A percentile compares a stretch with the other conserved stretches of the same genome.
phyloP scores from a whole-genome alignment of 2,113 vertebrate genomes.

The Phaethornis superciliosus region DNA sequence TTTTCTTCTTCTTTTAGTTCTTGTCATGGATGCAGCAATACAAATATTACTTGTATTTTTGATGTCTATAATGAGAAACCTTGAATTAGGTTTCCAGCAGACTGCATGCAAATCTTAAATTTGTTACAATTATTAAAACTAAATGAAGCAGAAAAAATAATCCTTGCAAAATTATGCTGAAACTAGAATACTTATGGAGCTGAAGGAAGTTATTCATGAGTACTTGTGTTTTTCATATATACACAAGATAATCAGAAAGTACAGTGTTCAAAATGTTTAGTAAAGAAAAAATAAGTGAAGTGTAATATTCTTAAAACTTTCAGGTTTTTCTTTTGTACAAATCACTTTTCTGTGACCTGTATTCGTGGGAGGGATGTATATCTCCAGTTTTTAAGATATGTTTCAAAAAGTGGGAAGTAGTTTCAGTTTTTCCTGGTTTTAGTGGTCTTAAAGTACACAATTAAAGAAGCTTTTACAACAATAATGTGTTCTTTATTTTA shows the following conservation, averaged over 20 bases:
- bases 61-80: not conserved
- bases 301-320: not conserved
- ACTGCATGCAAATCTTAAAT: not conserved
- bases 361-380: not conserved
- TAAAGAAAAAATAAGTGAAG: not conserved
- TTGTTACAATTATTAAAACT: not conserved
- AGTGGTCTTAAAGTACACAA: not conserved
- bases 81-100: not conserved
- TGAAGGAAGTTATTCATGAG: not conserved
- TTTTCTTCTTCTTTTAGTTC: not conserved
- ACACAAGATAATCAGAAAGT: not conserved
- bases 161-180: too few species aligned
- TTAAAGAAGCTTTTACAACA: not conserved
- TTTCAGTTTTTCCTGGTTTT: not conserved
- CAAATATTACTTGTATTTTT: not conserved
- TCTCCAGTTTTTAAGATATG: not conserved
- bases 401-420: not conserved
- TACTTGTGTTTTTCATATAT: not conserved
- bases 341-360: not conserved
- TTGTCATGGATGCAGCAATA: not conserved
- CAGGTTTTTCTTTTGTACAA: not conserved
- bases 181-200: too few species aligned
- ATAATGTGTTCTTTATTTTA: not conserved
- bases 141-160: too few species aligned
- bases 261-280: not conserved